Conservation (phyloP, 2,888 invertebrate genomes). For the Furcula furcula region DNA sequence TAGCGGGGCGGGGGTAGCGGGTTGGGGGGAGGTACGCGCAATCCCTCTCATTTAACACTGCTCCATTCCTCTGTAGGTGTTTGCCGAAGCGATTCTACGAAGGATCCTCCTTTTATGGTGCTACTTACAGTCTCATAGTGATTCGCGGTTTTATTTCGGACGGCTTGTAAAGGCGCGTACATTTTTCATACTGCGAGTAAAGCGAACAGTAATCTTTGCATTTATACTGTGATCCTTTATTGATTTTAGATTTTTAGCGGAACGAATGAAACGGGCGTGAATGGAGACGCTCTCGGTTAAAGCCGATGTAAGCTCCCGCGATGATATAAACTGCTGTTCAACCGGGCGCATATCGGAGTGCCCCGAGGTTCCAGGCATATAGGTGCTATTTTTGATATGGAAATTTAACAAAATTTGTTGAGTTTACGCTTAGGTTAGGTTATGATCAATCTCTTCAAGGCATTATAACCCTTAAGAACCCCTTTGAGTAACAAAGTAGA, state of each 20-base stretch:
- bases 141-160: constrained; percentile 81
- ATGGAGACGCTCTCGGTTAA: constrained; percentile 76
- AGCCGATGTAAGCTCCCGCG: constrained; percentile 73
- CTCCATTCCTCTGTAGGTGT: constrained; percentile 78
- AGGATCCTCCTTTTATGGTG: constrained; percentile 77
- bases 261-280: constrained; percentile 77
- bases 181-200: constrained; percentile 75
- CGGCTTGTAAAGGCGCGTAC: constrained; percentile 75
- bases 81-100: constrained; percentile 78
- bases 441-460: too few relatives aligned
- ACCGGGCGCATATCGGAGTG: constrained; percentile 58
- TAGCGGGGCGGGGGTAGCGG: constrained; percentile 41
- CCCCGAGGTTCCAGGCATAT: constrained; percentile 34
- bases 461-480: too few relatives aligned
- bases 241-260: constrained; percentile 79
- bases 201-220: constrained; percentile 80
- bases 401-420: background rate
- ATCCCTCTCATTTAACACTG: constrained; percentile 82
- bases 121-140: constrained; percentile 79
- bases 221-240: constrained; percentile 81
- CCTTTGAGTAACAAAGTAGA: too few relatives aligned
- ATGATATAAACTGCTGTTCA: constrained; percentile 79
- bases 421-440: too few relatives aligned
- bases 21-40: constrained; percentile 46
- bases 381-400: background rate